A percentile compares a stretch with the other conserved stretches of the same genome.
phyloP scores from a whole-genome alignment of 2,888 invertebrate species.

The Blomia tropicalis region DNA sequence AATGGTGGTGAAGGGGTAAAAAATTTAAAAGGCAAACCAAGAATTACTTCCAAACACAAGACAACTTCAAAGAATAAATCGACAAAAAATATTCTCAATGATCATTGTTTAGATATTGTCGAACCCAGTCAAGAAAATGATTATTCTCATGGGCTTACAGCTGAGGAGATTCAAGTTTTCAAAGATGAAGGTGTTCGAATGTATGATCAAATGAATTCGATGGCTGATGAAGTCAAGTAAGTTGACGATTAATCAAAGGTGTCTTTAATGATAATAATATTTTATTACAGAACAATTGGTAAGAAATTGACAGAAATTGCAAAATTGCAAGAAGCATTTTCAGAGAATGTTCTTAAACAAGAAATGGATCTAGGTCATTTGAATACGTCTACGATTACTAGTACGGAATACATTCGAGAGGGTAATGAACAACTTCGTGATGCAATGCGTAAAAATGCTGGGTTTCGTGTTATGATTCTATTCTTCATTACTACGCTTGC shows the following conservation, averaged over 20 bases:
- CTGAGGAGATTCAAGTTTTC: conserved; percentile 39
- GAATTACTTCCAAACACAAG: neutral
- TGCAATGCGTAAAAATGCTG: conserved; percentile 91
- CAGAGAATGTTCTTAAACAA: conserved; percentile 83
- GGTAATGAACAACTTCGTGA: conserved; percentile 93
- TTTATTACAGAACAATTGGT: conserved; percentile 38
- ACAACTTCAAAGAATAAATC: neutral
- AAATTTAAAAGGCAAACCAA: neutral
- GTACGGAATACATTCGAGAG: conserved; percentile 86
- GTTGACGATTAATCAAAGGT: conserved; percentile 44
- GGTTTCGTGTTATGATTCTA: conserved; percentile 77
- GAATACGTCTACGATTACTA: conserved; percentile 66
- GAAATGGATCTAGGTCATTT: conserved; percentile 83
- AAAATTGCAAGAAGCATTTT: conserved; percentile 82
- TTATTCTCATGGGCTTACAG: neutral
- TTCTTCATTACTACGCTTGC: conserved; percentile 92
- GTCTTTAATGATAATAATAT: conserved; percentile 8
- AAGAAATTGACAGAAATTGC: conserved; percentile 84
- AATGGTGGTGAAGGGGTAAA: neutral
- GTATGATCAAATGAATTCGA: conserved; percentile 66
- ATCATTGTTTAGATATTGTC: neutral
- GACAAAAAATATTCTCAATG: neutral
- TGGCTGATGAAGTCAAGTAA: conserved; percentile 75
- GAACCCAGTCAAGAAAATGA: conserved; percentile 1
- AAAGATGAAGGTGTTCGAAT: conserved; percentile 76